Evolutionary conservation across 2,797 vertebrate genomes (phyloP).

Genomic region (Oreortyx pictus): DNA sequence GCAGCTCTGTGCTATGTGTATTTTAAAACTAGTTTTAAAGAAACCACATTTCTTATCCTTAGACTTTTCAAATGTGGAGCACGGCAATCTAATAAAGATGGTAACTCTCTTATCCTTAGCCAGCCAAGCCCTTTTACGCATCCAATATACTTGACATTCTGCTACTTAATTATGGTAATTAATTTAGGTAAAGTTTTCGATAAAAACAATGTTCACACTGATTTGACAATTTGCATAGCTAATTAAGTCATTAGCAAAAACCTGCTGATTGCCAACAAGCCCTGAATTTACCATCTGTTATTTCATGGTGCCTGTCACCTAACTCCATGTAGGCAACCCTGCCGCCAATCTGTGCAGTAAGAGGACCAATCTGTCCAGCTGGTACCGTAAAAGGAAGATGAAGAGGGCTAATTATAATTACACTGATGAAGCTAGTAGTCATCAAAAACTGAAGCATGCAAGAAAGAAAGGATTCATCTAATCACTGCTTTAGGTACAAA

Average conservation of each 20-base stretch:
- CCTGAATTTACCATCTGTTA: constrained; percentile 97
- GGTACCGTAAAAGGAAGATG: constrained; percentile 85
- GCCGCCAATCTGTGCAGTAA: constrained; percentile 83
- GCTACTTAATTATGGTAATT: constrained; percentile 97
- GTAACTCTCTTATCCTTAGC: constrained; percentile 76
- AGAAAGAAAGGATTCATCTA: constrained; percentile 75
- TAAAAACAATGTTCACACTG: constrained; percentile 98
- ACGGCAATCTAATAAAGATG: constrained; percentile 78
- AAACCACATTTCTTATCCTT: constrained; percentile 51
- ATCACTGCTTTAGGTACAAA: constrained; percentile 76
- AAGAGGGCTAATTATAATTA: constrained; percentile 90
- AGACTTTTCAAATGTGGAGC: constrained; percentile 48
- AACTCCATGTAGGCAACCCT: constrained; percentile 82
- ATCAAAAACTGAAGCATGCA: constrained; percentile 82
- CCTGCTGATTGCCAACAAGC: constrained; percentile 95
- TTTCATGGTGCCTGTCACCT: constrained; percentile 92
- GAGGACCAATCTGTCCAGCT: constrained; percentile 88
- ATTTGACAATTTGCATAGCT: constrained; percentile 99
- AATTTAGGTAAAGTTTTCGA: constrained; percentile 98
- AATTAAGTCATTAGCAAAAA: constrained; percentile 99
- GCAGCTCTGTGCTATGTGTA: not conserved
- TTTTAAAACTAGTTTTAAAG: constrained; percentile 46
- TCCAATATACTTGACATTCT: constrained; percentile 89
- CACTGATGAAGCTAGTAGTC: constrained; percentile 86
- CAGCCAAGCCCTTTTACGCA: constrained; percentile 82